phyloP scores from a whole-genome alignment of 2,888 invertebrate species.

The Papilio elwesi region DNA sequence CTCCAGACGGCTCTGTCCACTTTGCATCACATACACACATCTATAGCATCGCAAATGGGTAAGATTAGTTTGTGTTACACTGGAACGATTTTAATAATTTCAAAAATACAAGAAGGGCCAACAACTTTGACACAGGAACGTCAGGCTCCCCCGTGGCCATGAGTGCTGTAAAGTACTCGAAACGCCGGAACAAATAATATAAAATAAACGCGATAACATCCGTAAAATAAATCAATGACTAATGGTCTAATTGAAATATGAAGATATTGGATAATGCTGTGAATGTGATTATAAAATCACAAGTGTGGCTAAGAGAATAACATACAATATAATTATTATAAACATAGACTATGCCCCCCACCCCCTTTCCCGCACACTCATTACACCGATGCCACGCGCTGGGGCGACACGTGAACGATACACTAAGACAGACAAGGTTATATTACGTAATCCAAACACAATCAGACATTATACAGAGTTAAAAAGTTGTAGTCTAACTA shows the following conservation, averaged over 20 bases:
- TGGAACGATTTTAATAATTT: too few relatives aligned
- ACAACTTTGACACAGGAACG: too few relatives aligned
- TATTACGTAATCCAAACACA: conserved; percentile 29
- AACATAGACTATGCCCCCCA: conserved; percentile 8
- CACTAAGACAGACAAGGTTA: conserved; percentile 31
- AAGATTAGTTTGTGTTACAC: too few relatives aligned
- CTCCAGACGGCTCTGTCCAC: too few relatives aligned
- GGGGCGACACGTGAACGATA: conserved; percentile 22
- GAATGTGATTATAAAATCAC: conserved; percentile 6
- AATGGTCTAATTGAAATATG: too few relatives aligned
- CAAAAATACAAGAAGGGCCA: too few relatives aligned
- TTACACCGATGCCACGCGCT: conserved; percentile 27
- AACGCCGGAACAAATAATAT: too few relatives aligned
- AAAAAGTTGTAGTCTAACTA: background rate
- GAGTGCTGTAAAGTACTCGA: too few relatives aligned
- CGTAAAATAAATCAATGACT: background rate
- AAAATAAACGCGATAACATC: too few relatives aligned
- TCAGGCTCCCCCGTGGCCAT: too few relatives aligned
- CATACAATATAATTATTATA: background rate
- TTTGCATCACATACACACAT: too few relatives aligned
- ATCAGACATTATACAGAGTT: background rate
- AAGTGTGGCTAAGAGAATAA: conserved; percentile 13
- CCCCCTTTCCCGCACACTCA: background rate
- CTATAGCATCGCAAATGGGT: too few relatives aligned
- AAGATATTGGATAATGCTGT: background rate